A percentile compares a stretch with the other conserved stretches of the same genome.
Conservation (phyloP, 2,113 vertebrate species). For the Microcebus jonahi region DNA sequence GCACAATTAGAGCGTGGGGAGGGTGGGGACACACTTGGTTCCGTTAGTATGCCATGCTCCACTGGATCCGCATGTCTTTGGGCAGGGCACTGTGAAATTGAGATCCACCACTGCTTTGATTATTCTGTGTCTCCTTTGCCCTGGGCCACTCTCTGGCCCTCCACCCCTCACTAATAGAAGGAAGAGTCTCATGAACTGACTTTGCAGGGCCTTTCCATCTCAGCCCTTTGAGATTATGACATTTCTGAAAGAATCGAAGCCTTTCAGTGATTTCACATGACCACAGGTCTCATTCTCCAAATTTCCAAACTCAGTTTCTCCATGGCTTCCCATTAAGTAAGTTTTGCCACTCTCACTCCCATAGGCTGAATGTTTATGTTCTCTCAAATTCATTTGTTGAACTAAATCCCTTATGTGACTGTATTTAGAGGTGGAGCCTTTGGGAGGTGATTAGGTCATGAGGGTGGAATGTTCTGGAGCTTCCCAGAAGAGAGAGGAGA, state of each 20-base stretch:
- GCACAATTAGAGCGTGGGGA: background rate
- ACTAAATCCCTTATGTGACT: background rate
- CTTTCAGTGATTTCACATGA: background rate
- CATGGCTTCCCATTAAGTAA: background rate
- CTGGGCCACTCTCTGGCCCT: background rate
- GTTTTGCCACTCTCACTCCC: background rate
- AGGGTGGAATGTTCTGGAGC: background rate
- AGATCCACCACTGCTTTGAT: background rate
- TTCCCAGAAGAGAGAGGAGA: background rate
- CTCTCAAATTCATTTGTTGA: background rate
- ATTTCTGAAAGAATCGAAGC: background rate
- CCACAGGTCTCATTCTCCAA: background rate
- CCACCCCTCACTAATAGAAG: background rate
- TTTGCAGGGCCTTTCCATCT: background rate
- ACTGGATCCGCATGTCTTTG: background rate
- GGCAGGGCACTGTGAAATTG: background rate
- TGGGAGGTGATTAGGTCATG: too few species aligned
- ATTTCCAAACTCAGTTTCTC: background rate
- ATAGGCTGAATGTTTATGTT: background rate
- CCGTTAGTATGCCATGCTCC: background rate
- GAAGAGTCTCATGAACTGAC: background rate
- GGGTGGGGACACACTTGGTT: background rate
- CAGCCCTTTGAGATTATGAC: background rate
- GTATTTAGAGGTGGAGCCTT: background rate
- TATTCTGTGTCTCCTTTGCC: background rate